Conservation (phyloP, 2,888 invertebrate genomes). For the Athalia circularis region DNA sequence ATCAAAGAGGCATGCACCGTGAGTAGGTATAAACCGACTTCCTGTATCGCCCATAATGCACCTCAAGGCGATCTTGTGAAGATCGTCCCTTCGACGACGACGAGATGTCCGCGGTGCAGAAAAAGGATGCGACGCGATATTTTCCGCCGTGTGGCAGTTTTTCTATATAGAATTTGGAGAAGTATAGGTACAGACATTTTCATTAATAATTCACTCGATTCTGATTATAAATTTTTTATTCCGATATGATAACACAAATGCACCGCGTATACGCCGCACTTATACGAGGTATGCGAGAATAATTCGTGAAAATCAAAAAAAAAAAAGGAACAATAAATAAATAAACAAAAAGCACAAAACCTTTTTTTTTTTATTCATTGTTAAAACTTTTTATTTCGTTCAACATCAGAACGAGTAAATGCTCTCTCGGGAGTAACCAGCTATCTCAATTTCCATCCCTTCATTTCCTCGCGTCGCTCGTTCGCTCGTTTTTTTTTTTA, state of each 20-base stretch:
- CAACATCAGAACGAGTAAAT: conserved; percentile 5
- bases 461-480: neutral
- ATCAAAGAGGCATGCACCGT: conserved; percentile 35
- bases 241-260: too few relatives aligned
- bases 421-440: neutral
- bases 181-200: too few relatives aligned
- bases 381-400: conserved; percentile 1
- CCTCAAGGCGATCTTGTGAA: too few relatives aligned
- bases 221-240: too few relatives aligned
- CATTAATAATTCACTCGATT: too few relatives aligned
- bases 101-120: conserved; percentile 15
- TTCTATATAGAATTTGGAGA: neutral
- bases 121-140: neutral
- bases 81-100: conserved; percentile 4
- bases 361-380: neutral
- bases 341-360: too few relatives aligned
- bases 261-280: too few relatives aligned
- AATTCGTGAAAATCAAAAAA: too few relatives aligned
- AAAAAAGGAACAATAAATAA: too few relatives aligned
- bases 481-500: neutral
- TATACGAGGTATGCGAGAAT: too few relatives aligned
- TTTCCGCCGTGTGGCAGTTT: neutral
- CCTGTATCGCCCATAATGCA: conserved; percentile 1
- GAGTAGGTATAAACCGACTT: conserved; percentile 19
- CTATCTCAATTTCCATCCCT: conserved; percentile 3